Evolutionary conservation across 2,888 invertebrate species (phyloP), one percentile per base, ranked within the genome.

Genomic region (Elegia similella): DNA sequence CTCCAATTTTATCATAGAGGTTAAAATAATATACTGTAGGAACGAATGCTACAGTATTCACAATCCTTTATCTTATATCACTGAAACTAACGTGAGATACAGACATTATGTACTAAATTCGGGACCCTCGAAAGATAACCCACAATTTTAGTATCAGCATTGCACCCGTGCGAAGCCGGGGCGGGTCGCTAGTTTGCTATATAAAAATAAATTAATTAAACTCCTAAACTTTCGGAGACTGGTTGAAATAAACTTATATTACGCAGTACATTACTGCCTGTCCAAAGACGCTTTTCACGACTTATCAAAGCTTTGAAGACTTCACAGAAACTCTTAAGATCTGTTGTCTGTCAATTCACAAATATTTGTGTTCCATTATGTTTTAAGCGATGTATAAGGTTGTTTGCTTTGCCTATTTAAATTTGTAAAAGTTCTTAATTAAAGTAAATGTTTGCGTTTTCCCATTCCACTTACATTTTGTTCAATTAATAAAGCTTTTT

Each of bases 291-390:
- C 23, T n/a, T 29, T 47, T 29, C 47, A 47, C 47, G 30, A 13
- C 13, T 47, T 47, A 38, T 38, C 38, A 23, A 23, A 47, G 47
- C 47, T 30, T 47, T 47, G 17, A 12, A 16, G 6, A n/a, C 10
- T 8, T 12, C 10, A 10, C 7, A 23, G 12, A 12, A 30, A 7
- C 6, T 23, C 2, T 3, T 2, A 23, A 3, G 23, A 3, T 23
- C 6, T 46, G 16, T 47, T 47, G 13, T 47, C 38, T 47, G 29
- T 23, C 29, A 47, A 47, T 47, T 47, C 13, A 47, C 12, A 46
- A 46, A 23, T 7, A 47, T 47, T 47, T 47, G 47, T 46, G 17
- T 47, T 47, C n/a, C 47, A 29, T 47, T 29, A 47, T 29, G 30
- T 29, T 47, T 30, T 13, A 23, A 1, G 47, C 23, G 10, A 34